A percentile compares a stretch with the other conserved stretches of the same genome.
Evolutionary conservation across 2,113 vertebrate genomes (phyloP).

Genomic region (Anas platyrhynchos): DNA sequence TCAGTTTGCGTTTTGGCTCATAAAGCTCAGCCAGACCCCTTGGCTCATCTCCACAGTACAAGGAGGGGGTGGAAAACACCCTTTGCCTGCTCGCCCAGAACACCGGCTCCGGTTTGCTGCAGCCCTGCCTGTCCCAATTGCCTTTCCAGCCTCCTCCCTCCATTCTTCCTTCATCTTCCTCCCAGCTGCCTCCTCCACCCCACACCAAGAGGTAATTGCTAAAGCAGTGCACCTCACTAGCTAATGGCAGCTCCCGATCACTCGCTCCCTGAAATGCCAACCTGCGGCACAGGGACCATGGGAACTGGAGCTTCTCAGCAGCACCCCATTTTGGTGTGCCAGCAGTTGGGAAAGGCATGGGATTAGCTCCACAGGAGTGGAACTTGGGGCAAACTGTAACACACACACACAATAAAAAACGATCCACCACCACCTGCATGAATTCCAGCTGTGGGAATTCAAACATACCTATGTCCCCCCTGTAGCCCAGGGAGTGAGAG

Average conservation of each 20-base stretch:
- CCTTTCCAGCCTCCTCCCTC: constrained; percentile 10
- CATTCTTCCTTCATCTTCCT: not conserved
- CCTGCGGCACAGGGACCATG: rapidly evolving
- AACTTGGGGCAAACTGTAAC: not conserved
- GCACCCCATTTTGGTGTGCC: not conserved
- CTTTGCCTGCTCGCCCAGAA: not conserved
- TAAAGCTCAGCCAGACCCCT: constrained; percentile 43
- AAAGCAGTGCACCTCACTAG: rapidly evolving
- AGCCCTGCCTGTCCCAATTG: not conserved
- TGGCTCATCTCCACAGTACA: constrained; percentile 44
- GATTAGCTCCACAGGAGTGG: not conserved
- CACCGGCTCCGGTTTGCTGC: not conserved
- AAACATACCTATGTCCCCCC: not conserved
- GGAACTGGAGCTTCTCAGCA: rapidly evolving
- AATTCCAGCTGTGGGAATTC: not conserved
- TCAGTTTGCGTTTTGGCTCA: constrained; percentile 41
- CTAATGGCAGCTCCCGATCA: not conserved
- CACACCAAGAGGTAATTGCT: not conserved
- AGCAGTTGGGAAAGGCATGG: not conserved
- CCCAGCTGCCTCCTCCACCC: not conserved
- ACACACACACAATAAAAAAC: not conserved
- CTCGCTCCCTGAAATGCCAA: not conserved
- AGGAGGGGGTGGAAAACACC: constrained; percentile 41
- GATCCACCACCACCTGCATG: not conserved
- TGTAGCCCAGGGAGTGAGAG: not conserved